These are phyloP conservation scores for Ia io DNA, from an alignment of 2,113 vertebrate genomes.

Conservation along the genomic window DNA sequence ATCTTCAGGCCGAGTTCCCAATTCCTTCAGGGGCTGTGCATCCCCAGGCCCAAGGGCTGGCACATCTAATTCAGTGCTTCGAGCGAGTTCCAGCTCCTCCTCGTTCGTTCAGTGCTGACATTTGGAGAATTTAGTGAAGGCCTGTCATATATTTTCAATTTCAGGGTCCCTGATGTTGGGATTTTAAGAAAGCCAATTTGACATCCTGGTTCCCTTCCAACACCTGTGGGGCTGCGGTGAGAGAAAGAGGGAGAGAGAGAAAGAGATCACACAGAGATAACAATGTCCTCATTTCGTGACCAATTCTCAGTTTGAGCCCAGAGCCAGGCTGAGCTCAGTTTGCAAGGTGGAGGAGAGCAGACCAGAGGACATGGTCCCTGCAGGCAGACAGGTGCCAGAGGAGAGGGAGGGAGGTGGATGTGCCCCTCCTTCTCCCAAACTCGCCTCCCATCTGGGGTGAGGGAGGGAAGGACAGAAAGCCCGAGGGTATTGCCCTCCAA, in stretches of 20 bases:
- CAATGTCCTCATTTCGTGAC: not conserved
- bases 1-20: not conserved
- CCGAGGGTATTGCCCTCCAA: rapidly evolving
- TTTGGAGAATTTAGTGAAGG: not conserved
- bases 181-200: not conserved
- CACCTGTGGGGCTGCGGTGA: not conserved
- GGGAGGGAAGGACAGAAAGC: no score
- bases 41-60: not conserved
- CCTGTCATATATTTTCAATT: not conserved
- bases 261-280: not conserved
- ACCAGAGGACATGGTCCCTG: rapidly evolving
- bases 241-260: not conserved
- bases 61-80: rapidly evolving
- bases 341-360: rapidly evolving
- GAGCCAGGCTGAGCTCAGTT: rapidly evolving
- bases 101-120: rapidly evolving
- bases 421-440: not conserved
- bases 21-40: not conserved
- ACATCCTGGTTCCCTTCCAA: not conserved
- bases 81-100: not conserved
- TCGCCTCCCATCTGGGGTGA: not conserved
- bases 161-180: rapidly evolving
- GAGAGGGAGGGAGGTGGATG: rapidly evolving
- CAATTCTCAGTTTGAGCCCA: not conserved
- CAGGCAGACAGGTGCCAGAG: no score